Evolutionary conservation across 1,140 invertebrate species (phyloP), one percentile per base, ranked within the genome.

Genomic region (Drosophila nigrodunni): DNA sequence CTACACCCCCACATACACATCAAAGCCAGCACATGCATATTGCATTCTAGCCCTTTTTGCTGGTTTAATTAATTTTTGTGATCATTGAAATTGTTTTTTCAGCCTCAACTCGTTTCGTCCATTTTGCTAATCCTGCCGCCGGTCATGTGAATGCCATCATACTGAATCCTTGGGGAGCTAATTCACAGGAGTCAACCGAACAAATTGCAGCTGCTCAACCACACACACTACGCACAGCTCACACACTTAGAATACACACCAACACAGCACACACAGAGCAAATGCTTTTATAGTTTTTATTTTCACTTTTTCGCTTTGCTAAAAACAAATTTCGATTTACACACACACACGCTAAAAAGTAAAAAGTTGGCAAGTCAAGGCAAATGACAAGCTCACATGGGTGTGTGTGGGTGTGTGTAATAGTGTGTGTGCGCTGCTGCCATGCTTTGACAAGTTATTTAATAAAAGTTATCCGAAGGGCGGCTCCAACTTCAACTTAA

Each of bases 11-110:
- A 46, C 67, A 52, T 34, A 34, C 77, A 21, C 39, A 43, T 55
- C 39, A 21, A 21, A 21, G 2, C 18, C 18, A 21, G 18, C 47
- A 60, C 58, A 52, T 67, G 66, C 58, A 30, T 6, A 6, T 34
- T 7, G 11, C 25, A 6, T 44, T 69, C 55, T 64, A 76, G 59
- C 35, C 44, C 9, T 54, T 50, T 30, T 72, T 55, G 47, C 74
- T 75, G 74, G 77, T 71, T 88, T 88, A 88, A 88, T 88, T 88
- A 88, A 88, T 88, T 88, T 88, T 88, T 74, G 80, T 80, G 79
- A 80, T 69, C 85, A 88, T 74, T 83, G 77, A 88, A 89, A 88
- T 85, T 89, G 83, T 83, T 88, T 87, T 77, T 82, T 79, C 41
- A 39, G 30, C 50, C 57, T 11, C 49, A 64, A 65, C 44, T 73